These are phyloP conservation scores for Colletes gigas DNA, from an alignment of 1,140 invertebrate genomes.

Conservation along the genomic window DNA sequence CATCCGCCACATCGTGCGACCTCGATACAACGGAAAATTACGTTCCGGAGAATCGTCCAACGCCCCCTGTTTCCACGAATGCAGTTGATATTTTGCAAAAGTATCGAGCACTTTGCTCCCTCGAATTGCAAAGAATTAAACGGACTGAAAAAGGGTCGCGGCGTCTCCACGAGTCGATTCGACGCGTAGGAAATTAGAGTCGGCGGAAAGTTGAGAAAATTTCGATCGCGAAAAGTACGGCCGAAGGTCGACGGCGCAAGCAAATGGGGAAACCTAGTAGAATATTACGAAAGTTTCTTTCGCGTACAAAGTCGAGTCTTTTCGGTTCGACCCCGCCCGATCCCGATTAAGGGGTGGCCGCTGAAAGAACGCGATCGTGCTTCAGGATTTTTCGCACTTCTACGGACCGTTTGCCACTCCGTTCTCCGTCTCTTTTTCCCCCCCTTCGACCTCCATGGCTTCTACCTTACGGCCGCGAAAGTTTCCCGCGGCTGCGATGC, in stretches of 20 bases:
- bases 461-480: slow-evolving; percentile 29
- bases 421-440: neutral
- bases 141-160: no score
- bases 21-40: neutral
- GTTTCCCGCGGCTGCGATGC: slow-evolving; percentile 37
- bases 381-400: slow-evolving; percentile 52
- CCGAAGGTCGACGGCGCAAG: slow-evolving; percentile 4
- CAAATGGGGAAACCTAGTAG: slow-evolving; percentile 20
- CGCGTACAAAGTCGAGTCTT: slow-evolving; percentile 30
- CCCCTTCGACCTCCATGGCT: neutral
- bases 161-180: neutral
- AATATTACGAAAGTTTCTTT: slow-evolving; percentile 61
- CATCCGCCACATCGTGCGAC: neutral
- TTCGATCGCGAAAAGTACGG: slow-evolving; percentile 22
- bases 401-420: slow-evolving; percentile 9
- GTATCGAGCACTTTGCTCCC: neutral
- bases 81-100: no score
- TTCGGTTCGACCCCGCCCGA: neutral
- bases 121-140: no score
- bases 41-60: neutral
- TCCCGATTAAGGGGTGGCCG: slow-evolving; percentile 23
- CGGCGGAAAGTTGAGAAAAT: slow-evolving; percentile 38
- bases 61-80: neutral
- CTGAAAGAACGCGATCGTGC: slow-evolving; percentile 30
- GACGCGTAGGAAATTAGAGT: slow-evolving; percentile 34